Evolutionary conservation across 2,797 vertebrate species (phyloP).

Genomic region (Galagoides demidoff): DNA sequence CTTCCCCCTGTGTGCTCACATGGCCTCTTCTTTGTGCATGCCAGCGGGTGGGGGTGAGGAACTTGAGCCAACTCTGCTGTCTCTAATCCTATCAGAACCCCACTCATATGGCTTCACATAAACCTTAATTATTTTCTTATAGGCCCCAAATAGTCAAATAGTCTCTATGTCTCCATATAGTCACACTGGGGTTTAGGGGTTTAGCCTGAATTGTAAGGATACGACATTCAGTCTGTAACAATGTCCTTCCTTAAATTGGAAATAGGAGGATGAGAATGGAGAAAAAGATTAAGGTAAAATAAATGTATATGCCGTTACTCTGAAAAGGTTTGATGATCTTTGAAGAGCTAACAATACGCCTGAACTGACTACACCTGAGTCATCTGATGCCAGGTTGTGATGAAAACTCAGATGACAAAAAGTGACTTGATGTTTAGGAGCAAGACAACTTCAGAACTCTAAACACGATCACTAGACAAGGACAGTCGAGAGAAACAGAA

Average conservation of each 20-base stretch:
- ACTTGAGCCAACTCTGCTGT: neutral
- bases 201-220: neutral
- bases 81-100: neutral
- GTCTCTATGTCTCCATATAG: neutral
- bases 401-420: neutral
- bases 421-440: neutral
- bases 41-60: neutral
- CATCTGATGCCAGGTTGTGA: neutral
- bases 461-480: neutral
- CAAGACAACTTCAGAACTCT: neutral
- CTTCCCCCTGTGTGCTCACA: neutral
- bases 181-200: neutral
- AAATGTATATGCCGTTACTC: neutral
- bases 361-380: neutral
- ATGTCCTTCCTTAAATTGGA: neutral
- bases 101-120: neutral
- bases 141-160: neutral
- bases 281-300: neutral
- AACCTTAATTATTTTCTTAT: neutral
- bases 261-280: neutral
- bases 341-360: neutral
- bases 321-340: neutral
- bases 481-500: neutral
- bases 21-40: neutral
- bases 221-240: neutral